Base-by-base conservation (phyloP, 1,140 invertebrate genomes). In the Oncopeltus fasciatus region DNA sequence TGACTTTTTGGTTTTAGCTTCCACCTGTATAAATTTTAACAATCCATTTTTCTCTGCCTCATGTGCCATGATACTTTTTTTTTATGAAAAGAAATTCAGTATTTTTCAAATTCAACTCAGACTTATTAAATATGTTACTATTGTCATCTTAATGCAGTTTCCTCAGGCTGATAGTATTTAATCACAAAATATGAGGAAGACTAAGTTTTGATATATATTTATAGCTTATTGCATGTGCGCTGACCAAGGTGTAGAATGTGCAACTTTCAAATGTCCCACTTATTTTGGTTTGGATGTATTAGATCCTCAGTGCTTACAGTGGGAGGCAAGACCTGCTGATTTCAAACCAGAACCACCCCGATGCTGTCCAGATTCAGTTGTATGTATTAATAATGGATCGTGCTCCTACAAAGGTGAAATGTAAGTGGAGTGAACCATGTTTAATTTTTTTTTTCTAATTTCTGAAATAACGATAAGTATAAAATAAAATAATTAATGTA, bases 271-370 rank as follows among this genome's bases (percentile, higher is more conserved):
- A 61, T 93, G 90, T 69, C 89, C 89, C 0, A 83, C 83, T 0
- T 85, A 86, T 65, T 89, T 88, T 65, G 89, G 86, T 1, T 73
- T 91, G 14, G 88, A 92, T 67, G 78, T 90, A 1, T 70, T 90
- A n/a, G 85, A 90, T 69, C 83, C 87, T 0, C 78, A 84, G 49
- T 95, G 92, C 71, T 71, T 92, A 0, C 80, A 85, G 64, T 94
- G 91, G 91, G 88, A 90, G 66, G 82, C 83, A 0, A 82, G 83
- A 16, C 85, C 87, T 0, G 77, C 82, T 0, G 75, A 84, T 69
- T 87, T 87, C 66, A 74, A 79, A 18, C 82, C 88, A 0, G 77
- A 76, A 49, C 80, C 87, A 9, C 90, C 90, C 0, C 81, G 85
- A 65, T 93, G 90, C 72, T 93, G 90, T 72, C 87, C 89, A 0